Evolutionary conservation across 2,797 vertebrate species (phyloP).

Genomic region (Kryptolebias ocellatus): DNA sequence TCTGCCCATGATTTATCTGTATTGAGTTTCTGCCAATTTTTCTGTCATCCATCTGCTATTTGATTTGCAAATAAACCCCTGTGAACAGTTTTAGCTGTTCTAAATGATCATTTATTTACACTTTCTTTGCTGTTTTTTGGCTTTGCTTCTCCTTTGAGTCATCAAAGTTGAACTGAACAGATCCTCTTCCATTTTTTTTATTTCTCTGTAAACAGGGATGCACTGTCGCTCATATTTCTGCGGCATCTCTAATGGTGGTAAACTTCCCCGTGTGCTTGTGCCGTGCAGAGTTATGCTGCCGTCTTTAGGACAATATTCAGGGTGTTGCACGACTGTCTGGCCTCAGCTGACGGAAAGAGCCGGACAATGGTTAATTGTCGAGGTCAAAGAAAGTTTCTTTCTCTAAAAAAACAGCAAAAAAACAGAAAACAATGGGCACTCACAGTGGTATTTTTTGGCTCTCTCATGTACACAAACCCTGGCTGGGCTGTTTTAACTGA

Average conservation of each 20-base stretch:
- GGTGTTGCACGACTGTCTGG: conserved; percentile 25
- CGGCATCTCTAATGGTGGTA: conserved; percentile 17
- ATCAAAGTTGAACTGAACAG: no score
- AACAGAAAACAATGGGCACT: conserved; percentile 57
- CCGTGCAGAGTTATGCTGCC: conserved; percentile 21
- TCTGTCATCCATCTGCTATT: no score
- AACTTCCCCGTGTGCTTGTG: conserved; percentile 25
- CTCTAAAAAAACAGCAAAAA: conserved; percentile 20
- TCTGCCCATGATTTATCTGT: no score
- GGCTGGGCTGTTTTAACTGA: not conserved
- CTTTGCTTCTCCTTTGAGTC: not conserved
- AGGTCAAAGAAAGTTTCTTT: conserved; percentile 67
- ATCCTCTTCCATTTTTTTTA: conserved; percentile 7
- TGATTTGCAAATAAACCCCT: no score
- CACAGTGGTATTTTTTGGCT: conserved; percentile 45
- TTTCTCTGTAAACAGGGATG: conserved; percentile 12
- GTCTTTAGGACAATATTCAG: conserved; percentile 23
- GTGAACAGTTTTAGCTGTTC: no score
- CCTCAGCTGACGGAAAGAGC: conserved; percentile 45
- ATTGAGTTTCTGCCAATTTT: no score
- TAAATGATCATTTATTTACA: not conserved
- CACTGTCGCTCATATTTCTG: conserved; percentile 51
- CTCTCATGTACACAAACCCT: conserved; percentile 16
- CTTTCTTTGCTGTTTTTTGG: not conserved
- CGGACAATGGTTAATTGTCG: conserved; percentile 66